These are phyloP conservation scores for Falco cherrug DNA, from an alignment of 2,797 vertebrate species.

Conservation along the genomic window DNA sequence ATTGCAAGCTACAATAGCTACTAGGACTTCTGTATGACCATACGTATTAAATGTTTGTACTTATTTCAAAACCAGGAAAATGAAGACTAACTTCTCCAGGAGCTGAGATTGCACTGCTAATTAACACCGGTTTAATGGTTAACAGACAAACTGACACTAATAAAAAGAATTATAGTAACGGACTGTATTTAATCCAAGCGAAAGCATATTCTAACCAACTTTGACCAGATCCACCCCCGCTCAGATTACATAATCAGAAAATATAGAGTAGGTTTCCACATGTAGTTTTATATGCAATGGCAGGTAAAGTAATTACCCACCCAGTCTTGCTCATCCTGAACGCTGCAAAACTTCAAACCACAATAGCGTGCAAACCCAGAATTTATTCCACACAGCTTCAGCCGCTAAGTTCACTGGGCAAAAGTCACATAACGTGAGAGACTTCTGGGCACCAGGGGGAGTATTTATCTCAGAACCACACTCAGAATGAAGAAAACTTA, in stretches of 20 bases:
- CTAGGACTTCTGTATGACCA: neutral
- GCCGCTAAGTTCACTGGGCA: neutral
- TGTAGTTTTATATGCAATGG: rapidly evolving
- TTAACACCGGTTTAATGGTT: neutral
- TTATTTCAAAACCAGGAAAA: neutral
- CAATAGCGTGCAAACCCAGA: neutral
- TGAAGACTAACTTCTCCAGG: neutral
- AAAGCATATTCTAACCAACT: neutral
- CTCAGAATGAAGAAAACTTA: neutral
- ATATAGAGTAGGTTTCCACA: neutral
- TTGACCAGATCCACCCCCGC: neutral
- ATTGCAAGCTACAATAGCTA: neutral
- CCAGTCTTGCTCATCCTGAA: neutral
- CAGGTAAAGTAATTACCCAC: neutral
- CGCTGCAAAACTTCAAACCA: neutral
- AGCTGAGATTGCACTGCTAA: neutral
- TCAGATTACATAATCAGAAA: neutral
- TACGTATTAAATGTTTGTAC: neutral
- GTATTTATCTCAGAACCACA: neutral
- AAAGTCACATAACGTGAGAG: neutral
- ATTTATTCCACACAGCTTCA: neutral
- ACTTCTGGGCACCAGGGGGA: constrained; percentile 13
- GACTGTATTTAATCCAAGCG: neutral
- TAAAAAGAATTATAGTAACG: neutral
- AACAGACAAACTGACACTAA: neutral